These are phyloP conservation scores for Sebastes paucispinis DNA, from an alignment of 2,797 vertebrate species.

Conservation along the genomic window DNA sequence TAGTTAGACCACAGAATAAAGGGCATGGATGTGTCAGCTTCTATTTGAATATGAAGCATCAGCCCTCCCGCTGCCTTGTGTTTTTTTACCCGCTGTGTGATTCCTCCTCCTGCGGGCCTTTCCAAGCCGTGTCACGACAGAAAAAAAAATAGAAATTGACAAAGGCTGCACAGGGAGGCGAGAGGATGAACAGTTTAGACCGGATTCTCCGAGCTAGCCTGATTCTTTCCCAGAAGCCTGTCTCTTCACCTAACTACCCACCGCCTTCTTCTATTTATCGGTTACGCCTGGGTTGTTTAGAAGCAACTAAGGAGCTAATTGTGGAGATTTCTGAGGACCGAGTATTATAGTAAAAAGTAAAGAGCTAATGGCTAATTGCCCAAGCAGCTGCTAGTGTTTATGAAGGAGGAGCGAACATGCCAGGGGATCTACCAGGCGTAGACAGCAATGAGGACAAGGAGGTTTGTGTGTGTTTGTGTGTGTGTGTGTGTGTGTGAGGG, in stretches of 20 bases:
- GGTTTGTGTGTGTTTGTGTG: slow-evolving; percentile 5
- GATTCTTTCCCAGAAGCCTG: slow-evolving; percentile 52
- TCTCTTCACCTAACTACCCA: slow-evolving; percentile 60
- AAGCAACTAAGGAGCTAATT: slow-evolving; percentile 86
- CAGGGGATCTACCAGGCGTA: slow-evolving; percentile 70
- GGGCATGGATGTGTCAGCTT: slow-evolving; percentile 74
- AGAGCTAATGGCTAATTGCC: slow-evolving; percentile 83
- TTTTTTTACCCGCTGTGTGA: slow-evolving; percentile 43
- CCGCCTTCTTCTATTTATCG: slow-evolving; percentile 76
- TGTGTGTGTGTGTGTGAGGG: no score
- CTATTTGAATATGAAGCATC: slow-evolving; percentile 76
- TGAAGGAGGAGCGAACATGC: slow-evolving; percentile 74
- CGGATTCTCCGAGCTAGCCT: slow-evolving; percentile 50
- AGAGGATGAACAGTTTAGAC: slow-evolving; percentile 45
- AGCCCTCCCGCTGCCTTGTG: slow-evolving; percentile 37
- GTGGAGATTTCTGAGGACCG: slow-evolving; percentile 80
- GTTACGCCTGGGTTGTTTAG: slow-evolving; percentile 83
- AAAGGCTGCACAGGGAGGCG: slow-evolving; percentile 47
- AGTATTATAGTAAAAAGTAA: slow-evolving; percentile 84
- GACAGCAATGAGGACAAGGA: slow-evolving; percentile 50
- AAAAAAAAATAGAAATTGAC: slow-evolving; percentile 36
- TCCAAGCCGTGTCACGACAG: slow-evolving; percentile 35
- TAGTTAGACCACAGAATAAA: slow-evolving; percentile 74
- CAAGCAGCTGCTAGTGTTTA: slow-evolving; percentile 85
- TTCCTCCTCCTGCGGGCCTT: slow-evolving; percentile 33